Evolutionary conservation across 2,113 vertebrate genomes (phyloP), one percentile per base, ranked within the genome.

Genomic region (Camelus dromedarius): DNA sequence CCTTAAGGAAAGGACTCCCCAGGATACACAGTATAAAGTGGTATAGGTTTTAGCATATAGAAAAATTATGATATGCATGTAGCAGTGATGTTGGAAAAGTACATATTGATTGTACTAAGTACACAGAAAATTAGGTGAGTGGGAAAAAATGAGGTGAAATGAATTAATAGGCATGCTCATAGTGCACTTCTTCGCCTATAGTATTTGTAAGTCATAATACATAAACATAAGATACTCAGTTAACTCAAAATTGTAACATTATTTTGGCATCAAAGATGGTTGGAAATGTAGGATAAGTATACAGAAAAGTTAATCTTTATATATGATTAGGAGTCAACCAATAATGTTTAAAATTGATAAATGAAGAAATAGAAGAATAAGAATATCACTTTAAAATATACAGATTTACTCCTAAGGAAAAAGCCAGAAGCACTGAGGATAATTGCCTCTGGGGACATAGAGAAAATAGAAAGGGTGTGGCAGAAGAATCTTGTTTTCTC

Each of bases 311-410:
- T 48, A 48, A 69, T 52, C n/a, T 52, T 90, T 38, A 46, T 81
- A 32, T 52, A 56, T 64, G 52, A 54, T 70, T 50, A 30, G 2
- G 26, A 93, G 18, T 52, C n/a, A 86, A 66, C 50, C 28, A 35
- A 7, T 93, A 20, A 10, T 85, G n/a, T 92, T 80, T 96, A 73
- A 89, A 96, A 67, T 66, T 80, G 50, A 72, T 73, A 67, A 90
- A 84, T 81, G 66, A 81, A 72, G 46, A 87, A 89, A 70, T 28
- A 75, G 56, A 92, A 56, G n/a, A 48, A 60, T 26, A 52, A 87
- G 35, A 54, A 66, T 77, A 52, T 89, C 19, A 60, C 50, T 75
- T 76, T 50, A 42, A 85, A 81, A 48, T 10, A 28, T 19, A n/a
- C 38, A 83, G n/a, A 24, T 70, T 82, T 76, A 73, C 28, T 16